phyloP scores from a whole-genome alignment of 2,888 invertebrate genomes.

The Epiperipatus broadwayi region DNA sequence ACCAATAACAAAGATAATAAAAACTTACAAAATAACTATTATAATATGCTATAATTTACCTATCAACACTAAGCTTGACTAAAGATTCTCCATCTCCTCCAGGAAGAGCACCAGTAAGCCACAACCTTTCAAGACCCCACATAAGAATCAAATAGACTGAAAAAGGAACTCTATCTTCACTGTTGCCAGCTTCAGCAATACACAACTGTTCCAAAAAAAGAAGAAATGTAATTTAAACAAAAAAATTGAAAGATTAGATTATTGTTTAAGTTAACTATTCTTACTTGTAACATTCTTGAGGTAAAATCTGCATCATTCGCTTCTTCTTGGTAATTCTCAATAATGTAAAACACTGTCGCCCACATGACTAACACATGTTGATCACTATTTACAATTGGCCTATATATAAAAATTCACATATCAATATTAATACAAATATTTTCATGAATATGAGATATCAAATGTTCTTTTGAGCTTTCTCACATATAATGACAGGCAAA shows the following conservation, averaged over 20 bases:
- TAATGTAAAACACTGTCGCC: constrained; percentile 51
- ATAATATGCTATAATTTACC: constrained; percentile 13
- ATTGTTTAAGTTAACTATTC: not conserved
- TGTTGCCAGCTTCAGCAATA: constrained; percentile 15
- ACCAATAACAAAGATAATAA: constrained; percentile 4
- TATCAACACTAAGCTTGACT: constrained; percentile 44
- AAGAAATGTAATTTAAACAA: not conserved
- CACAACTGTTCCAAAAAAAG: constrained; percentile 13
- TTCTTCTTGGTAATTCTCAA: constrained; percentile 40
- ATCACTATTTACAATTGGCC: constrained; percentile 29
- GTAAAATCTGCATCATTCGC: constrained; percentile 40
- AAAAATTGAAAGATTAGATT: no score
- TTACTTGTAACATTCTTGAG: constrained; percentile 28
- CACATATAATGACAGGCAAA: no score
- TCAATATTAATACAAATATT: no score
- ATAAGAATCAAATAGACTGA: constrained; percentile 23
- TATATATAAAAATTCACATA: constrained; percentile 15
- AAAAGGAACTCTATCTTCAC: constrained; percentile 14
- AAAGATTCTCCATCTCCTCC: constrained; percentile 42
- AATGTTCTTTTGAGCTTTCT: no score
- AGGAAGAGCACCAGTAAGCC: constrained; percentile 34
- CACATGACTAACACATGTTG: constrained; percentile 49
- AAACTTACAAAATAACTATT: constrained; percentile 26
- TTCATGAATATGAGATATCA: no score
- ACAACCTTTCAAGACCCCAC: constrained; percentile 49